phyloP scores from a whole-genome alignment of 2,113 vertebrate genomes.

The Scytalopus superciliaris region DNA sequence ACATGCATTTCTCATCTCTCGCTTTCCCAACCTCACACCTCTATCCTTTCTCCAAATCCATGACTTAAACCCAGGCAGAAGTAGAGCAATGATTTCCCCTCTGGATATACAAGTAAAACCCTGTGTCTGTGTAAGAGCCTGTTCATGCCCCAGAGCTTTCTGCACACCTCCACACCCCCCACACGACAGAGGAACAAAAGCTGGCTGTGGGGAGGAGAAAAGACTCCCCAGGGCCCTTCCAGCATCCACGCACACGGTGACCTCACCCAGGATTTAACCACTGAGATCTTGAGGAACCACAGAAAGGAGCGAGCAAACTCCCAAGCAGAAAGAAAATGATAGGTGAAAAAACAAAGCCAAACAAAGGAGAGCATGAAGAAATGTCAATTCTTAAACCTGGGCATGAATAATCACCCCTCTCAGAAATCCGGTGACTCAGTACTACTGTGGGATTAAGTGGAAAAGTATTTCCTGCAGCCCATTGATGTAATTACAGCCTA shows the following conservation, averaged over 20 bases:
- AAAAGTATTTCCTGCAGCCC: constrained; percentile 13
- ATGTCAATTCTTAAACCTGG: not conserved
- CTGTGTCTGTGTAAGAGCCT: not conserved
- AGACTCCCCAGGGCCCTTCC: not conserved
- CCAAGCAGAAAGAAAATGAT: not conserved
- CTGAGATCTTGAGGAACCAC: not conserved
- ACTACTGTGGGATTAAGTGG: constrained; percentile 23
- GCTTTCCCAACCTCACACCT: not conserved
- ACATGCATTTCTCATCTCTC: not conserved
- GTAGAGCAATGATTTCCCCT: not conserved
- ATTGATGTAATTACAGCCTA: constrained; percentile 24
- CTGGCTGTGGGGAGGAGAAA: not conserved
- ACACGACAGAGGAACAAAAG: not conserved
- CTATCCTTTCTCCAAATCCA: not conserved
- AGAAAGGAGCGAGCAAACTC: not conserved
- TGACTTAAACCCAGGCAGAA: not conserved
- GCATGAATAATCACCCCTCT: constrained; percentile 29
- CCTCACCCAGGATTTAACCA: not conserved
- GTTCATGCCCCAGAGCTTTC: not conserved
- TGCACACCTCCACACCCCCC: fast-evolving
- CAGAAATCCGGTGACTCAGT: constrained; percentile 43
- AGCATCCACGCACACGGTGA: fast-evolving
- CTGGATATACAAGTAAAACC: not conserved
- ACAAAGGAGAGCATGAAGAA: not conserved
- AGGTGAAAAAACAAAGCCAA: not conserved